Evolutionary conservation across 2,888 invertebrate genomes (phyloP), one percentile per base, ranked within the genome.

Genomic region (Euzetes globulus): DNA sequence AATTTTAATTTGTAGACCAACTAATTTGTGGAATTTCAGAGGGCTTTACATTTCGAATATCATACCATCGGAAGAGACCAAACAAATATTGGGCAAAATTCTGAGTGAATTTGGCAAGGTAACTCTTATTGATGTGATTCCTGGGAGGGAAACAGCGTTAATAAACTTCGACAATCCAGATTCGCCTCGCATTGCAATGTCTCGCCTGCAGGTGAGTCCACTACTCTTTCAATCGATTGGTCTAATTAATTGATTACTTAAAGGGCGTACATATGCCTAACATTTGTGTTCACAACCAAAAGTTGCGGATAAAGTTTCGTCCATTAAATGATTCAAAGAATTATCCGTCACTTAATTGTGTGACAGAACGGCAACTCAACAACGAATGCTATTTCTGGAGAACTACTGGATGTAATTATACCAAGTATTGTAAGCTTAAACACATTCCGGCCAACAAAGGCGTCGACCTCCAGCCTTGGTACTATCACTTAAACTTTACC

Each of bases 361-460:
- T 25, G 27, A 58, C 22, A 7, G 25, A 58, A 9, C 58, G 25
- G 6, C 25, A 58, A 17, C 52, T 52, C 25, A 58, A 58, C 6
- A 58, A 82, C 77, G 84, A 84, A 78, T 84, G 84, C 77, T 84
- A 84, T 79, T 84, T 83, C 76, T 84, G 84, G 84, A 79, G 84
- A 71, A 84, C 84, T 17, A 84, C 84, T 15, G 84, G 84, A 33
- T 84, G 84, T 79, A 79, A 80, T 58, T 84, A 82, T 79, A 83
- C 83, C 52, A 81, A 81, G 72, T 80, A 81, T 63, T 84, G 84
- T 78, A 81, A 81, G 74, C 82, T 82, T 76, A 79, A 81, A 75
- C 84, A 84, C 79, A 76, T 83, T 68, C 82, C 82, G 37, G 80
- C 81, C 60, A 80, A 82, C 78, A 82, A 82, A 80, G 84, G 84